A percentile compares a stretch with the other conserved stretches of the same genome.
phyloP scores from a whole-genome alignment of 2,113 vertebrate species.

The Nannospalax galili region DNA sequence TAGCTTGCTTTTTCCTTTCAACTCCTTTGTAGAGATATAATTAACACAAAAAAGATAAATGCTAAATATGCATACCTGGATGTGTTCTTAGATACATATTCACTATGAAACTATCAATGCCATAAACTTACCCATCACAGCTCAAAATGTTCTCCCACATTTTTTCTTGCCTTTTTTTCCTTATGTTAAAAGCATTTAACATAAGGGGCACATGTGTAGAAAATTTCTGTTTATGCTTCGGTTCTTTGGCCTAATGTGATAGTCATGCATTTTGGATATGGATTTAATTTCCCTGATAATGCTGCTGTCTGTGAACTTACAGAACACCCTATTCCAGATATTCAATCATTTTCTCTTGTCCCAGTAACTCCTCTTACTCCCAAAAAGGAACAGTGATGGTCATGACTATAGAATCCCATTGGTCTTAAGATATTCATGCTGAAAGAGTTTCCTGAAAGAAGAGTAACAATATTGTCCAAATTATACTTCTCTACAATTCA shows the following conservation, averaged over 20 bases:
- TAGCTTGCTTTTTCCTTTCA: not conserved
- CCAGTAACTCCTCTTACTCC: not conserved
- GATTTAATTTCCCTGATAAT: not conserved
- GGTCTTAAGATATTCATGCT: not conserved
- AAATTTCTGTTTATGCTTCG: not conserved
- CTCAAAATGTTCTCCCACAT: not conserved
- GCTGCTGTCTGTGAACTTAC: not conserved
- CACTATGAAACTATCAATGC: not conserved
- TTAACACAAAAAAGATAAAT: not conserved
- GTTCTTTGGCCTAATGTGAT: not conserved
- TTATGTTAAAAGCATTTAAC: not conserved
- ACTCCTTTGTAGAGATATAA: not conserved
- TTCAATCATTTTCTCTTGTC: not conserved
- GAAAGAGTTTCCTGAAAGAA: not conserved
- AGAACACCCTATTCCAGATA: not conserved
- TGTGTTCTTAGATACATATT: not conserved
- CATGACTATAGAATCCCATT: not conserved
- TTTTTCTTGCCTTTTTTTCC: not conserved
- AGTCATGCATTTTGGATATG: not conserved
- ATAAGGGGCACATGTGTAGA: not conserved
- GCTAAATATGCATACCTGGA: not conserved
- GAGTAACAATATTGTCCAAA: not conserved
- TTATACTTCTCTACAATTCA: not conserved
- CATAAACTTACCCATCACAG: not conserved
- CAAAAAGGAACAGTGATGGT: not conserved